Evolutionary conservation across 1,140 invertebrate genomes (phyloP).

Genomic region (Sinonovacula constricta): DNA sequence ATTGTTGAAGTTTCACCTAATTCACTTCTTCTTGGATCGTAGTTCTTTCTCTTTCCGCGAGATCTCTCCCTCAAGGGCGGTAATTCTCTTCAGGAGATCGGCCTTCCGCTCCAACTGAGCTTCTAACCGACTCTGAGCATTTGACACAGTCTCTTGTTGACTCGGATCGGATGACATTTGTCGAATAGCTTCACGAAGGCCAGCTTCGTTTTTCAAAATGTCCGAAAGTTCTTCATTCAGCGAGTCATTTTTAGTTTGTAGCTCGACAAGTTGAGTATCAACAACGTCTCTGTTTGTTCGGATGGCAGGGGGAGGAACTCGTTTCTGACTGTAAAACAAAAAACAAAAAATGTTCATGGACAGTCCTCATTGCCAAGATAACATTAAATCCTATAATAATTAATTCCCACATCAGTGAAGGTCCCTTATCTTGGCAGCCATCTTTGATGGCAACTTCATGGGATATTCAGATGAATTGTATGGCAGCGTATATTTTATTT

Average conservation of each 20-base stretch:
- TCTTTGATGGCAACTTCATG: too few relatives aligned
- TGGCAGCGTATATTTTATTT: too few relatives aligned
- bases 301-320: slow-evolving; percentile 49
- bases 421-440: too few relatives aligned
- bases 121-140: slow-evolving; percentile 59
- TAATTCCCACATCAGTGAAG: too few relatives aligned
- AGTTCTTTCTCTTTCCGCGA: slow-evolving; percentile 68
- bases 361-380: too few relatives aligned
- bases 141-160: slow-evolving; percentile 35
- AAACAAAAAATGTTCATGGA: neutral
- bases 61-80: slow-evolving; percentile 64
- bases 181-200: slow-evolving; percentile 62
- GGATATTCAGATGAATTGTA: too few relatives aligned
- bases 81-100: slow-evolving; percentile 63
- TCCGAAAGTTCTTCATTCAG: slow-evolving; percentile 68
- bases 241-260: slow-evolving; percentile 65
- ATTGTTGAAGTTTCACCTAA: neutral
- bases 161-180: slow-evolving; percentile 44
- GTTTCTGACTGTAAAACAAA: slow-evolving; percentile 39
- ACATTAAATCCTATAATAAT: too few relatives aligned
- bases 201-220: slow-evolving; percentile 64
- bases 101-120: slow-evolving; percentile 57
- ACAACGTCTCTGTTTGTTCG: slow-evolving; percentile 62
- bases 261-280: slow-evolving; percentile 65
- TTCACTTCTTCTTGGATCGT: slow-evolving; percentile 57